Evolutionary conservation across 2,797 vertebrate genomes (phyloP).

Genomic region (Arremon aurantiirostris): DNA sequence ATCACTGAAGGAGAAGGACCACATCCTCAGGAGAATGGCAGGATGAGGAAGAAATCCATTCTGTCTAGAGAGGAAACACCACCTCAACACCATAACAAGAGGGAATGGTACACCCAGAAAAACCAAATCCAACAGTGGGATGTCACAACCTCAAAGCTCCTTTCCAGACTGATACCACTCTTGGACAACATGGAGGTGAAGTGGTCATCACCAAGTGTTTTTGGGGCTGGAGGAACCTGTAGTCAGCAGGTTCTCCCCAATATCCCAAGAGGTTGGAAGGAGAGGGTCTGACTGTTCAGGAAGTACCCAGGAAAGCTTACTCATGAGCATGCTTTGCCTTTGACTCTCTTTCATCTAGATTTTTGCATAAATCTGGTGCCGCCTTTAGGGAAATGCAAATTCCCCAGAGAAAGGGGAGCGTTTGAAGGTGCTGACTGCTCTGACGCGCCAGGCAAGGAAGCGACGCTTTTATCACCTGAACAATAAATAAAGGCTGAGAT

Average conservation of each 20-base stretch:
- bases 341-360: neutral
- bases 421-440: neutral
- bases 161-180: neutral
- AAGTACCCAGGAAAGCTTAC: neutral
- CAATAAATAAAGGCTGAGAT: constrained; percentile 40
- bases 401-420: neutral
- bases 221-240: neutral
- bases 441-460: neutral
- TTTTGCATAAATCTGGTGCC: constrained; percentile 13
- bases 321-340: neutral
- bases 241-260: fast-evolving
- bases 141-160: neutral
- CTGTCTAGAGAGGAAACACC: neutral
- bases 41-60: neutral
- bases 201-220: neutral
- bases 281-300: neutral
- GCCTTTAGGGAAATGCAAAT: constrained; percentile 52
- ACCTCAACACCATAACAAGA: fast-evolving
- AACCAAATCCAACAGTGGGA: neutral
- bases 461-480: constrained; percentile 24
- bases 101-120: fast-evolving
- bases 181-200: neutral
- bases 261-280: neutral
- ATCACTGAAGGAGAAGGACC: neutral
- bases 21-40: neutral